These are phyloP conservation scores for Neostethus bicornis DNA, from an alignment of 2,797 vertebrate species.

Conservation along the genomic window DNA sequence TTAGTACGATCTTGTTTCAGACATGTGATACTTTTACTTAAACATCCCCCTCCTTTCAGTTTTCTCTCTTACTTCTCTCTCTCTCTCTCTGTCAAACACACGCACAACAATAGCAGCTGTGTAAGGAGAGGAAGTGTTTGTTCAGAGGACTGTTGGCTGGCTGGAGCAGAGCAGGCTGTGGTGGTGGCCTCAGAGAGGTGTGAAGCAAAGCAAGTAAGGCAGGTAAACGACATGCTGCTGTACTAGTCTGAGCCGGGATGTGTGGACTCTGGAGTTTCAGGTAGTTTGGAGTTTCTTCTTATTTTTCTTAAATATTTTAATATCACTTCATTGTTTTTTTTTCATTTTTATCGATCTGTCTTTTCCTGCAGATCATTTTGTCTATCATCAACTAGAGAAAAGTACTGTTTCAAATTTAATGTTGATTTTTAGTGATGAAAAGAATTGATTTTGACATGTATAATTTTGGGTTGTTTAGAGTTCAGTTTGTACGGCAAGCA, in stretches of 20 bases:
- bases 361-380: neutral
- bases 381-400: slow-evolving; percentile 1
- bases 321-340: neutral
- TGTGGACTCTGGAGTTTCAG: neutral
- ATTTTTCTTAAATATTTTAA: neutral
- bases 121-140: slow-evolving; percentile 61
- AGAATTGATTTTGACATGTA: neutral
- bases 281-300: neutral
- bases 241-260: neutral
- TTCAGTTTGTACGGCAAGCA: too few species aligned
- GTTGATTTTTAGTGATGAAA: neutral
- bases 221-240: slow-evolving; percentile 33
- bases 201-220: slow-evolving; percentile 33
- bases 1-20: slow-evolving; percentile 30
- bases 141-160: slow-evolving; percentile 47
- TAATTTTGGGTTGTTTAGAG: neutral
- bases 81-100: neutral
- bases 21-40: slow-evolving; percentile 18
- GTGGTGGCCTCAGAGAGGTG: slow-evolving; percentile 31
- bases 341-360: neutral
- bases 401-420: neutral
- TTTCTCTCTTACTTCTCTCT: neutral
- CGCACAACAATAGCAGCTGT: slow-evolving; percentile 31
- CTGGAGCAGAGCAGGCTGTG: slow-evolving; percentile 50
- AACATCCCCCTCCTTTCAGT: slow-evolving; percentile 4